Percentiles rank a stretch among this genome's conserved stretches.
These are phyloP conservation scores for Clytia hemisphaerica DNA, from an alignment of 30 jellyfish, hydroid and myxozoan species.

Conservation along the genomic window DNA sequence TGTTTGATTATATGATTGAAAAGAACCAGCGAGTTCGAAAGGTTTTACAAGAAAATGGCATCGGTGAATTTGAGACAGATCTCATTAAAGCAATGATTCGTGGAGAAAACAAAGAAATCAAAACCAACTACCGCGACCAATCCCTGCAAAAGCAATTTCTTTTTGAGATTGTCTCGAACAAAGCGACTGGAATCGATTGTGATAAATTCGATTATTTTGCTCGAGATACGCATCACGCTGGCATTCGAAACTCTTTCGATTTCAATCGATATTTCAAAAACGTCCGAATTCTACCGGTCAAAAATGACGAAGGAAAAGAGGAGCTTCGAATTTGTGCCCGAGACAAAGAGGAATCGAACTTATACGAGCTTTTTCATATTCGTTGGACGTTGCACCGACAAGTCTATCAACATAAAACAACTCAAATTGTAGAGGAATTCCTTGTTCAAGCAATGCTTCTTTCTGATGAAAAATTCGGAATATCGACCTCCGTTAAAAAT, in stretches of 20 bases:
- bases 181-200: conserved; percentile 84
- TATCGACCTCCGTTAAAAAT: conserved; percentile 47
- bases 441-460: conserved; percentile 42
- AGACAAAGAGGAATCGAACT: conserved; percentile 61
- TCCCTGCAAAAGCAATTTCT: too few relatives aligned
- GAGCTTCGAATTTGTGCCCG: conserved; percentile 77
- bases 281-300: conserved; percentile 61
- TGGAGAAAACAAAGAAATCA: too few relatives aligned
- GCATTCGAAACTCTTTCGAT: conserved; percentile 71
- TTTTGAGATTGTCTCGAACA: conserved; percentile 79
- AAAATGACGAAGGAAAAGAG: too few relatives aligned
- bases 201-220: conserved; percentile 94
- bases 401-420: conserved; percentile 83
- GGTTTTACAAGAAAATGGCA: conserved; percentile 14
- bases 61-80: conserved; percentile 35
- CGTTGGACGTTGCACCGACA: conserved; percentile 61
- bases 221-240: conserved; percentile 75
- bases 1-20: conserved; percentile 70
- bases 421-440: conserved; percentile 60
- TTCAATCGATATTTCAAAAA: conserved; percentile 57
- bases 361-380: conserved; percentile 78
- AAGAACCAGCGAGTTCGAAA: conserved; percentile 31
- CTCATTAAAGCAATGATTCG: conserved; percentile 56
- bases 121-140: too few relatives aligned
- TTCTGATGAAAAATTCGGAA: conserved; percentile 36